A percentile compares a stretch with the other conserved stretches of the same genome.
These are phyloP conservation scores for Drosophila aff. DNA, from an alignment of 1,140 invertebrate genomes.

Conservation along the genomic window DNA sequence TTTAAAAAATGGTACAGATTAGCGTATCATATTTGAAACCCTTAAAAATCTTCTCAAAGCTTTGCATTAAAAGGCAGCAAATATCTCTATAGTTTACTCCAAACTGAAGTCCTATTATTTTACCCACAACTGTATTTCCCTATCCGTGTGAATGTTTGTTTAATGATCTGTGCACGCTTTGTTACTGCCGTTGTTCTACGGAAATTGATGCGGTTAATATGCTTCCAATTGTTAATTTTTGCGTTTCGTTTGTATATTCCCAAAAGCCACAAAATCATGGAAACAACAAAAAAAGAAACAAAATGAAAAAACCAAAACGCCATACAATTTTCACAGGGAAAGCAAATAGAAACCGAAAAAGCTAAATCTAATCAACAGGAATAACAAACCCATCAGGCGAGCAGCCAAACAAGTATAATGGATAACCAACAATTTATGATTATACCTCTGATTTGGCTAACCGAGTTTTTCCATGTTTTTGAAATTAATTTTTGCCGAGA, in stretches of 20 bases:
- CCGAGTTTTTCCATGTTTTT: constrained; percentile 4
- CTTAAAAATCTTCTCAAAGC: too few relatives aligned
- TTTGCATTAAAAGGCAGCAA: too few relatives aligned
- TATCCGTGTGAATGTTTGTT: constrained; percentile 50
- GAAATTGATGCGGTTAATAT: constrained; percentile 79
- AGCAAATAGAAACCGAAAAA: constrained; percentile 36
- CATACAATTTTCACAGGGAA: constrained; percentile 12
- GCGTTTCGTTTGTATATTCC: constrained; percentile 42
- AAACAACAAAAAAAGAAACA: neutral
- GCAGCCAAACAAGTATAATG: constrained; percentile 44
- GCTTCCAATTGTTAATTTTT: constrained; percentile 75
- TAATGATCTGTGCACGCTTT: constrained; percentile 65
- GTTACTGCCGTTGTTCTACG: constrained; percentile 20
- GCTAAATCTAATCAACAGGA: constrained; percentile 52
- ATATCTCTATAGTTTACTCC: too few relatives aligned
- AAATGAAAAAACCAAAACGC: neutral
- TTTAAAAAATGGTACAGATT: too few relatives aligned
- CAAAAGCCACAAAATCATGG: constrained; percentile 28
- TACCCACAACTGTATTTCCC: neutral
- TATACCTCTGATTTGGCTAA: constrained; percentile 26
- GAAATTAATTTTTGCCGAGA: constrained; percentile 3
- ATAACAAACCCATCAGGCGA: constrained; percentile 37
- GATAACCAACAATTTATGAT: constrained; percentile 50
- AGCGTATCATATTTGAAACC: too few relatives aligned
- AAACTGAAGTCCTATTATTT: neutral